Base-by-base conservation (phyloP, 2,113 vertebrate species). In the Bucco capensis region DNA sequence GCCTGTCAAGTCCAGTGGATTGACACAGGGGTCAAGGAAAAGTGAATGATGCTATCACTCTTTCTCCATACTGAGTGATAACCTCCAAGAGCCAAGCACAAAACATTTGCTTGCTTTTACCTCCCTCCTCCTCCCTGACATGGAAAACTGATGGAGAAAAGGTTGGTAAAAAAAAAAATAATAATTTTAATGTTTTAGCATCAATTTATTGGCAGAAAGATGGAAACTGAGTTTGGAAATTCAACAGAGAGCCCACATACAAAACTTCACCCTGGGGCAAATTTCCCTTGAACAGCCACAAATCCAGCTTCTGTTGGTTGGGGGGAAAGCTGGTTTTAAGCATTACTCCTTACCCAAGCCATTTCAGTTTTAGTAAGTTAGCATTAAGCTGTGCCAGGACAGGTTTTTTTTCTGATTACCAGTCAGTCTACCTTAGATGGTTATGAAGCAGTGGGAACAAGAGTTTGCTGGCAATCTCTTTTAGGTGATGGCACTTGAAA, bases 231-330 rank as follows among this genome's bases (percentile, higher is more conserved):
- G 35, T 86, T 66, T 90, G 81, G 81, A 76, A 92, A 95, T 58
- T 82, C 12, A 0, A 40, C 5, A 0, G 44, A 89, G 75, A 82
- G 82, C 77, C 75, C 86, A 66, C 79, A 60, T 75, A 87, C 74
- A 78, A 60, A 83, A 66, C 40, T 64, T 54, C 5, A 84, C 38
- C 79, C 88, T 56, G 38, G 44, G 66, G 79, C 67, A 91, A 81
- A 81, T 82, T 89, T 91, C 83, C 82, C 50, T 78, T 82, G 30
- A 87, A 62, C 35, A 91, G 60, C 56, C 70, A 77, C 65, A 91
- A 62, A 91, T 61, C 37, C 83, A 84, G 74, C 49, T 40, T 71
- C 38, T 78, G 60, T 51, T 78, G 33, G 37, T 89, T n/a, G 58
- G 62, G 33, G 17, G 17, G 31, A 80, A 60, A 74, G 74, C 31